Evolutionary conservation across 2,113 vertebrate genomes (phyloP), one percentile per base, ranked within the genome.

Genomic region (Camelus bactrianus): DNA sequence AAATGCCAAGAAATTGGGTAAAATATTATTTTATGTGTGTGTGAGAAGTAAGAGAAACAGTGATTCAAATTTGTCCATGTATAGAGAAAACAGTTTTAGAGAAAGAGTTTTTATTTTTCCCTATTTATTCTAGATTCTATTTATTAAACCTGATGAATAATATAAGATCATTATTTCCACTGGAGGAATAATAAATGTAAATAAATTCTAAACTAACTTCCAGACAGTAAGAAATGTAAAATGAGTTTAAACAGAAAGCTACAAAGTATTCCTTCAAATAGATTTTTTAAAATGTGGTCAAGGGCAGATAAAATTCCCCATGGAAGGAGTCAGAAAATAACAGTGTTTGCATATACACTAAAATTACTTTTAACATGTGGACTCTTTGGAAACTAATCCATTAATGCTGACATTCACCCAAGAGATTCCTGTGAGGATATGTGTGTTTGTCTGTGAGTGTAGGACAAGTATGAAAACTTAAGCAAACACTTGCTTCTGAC

Each of bases 211-310:
- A 83, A 84, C 35, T 87, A 92, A 92, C 24, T 94, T 86, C 38
- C 22, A 91, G 75, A 14, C 3, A 58, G 86, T 89, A 70, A 76
- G 1, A n/a, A 90, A 42, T 86, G 3, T 89, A 75, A 89, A 86
- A 62, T 58, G 4, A 93, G 28, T 84, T 46, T 85, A 92, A 92
- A 92, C 2, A 79, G 2, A 38, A 93, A 76, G 11, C 13, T 93
- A 76, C 86, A 93, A 92, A 46, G 79, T 91, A 50, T 7, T 20
- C n/a, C 84, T 88, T 91, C 22, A 95, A 56, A 95, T n/a, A 91
- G 15, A 58, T 50, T 95, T 10, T 32, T n/a, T 58, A 16, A 1
- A 16, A 32, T 12, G 11, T 90, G 5, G 5, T 69, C 22, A 91
- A 93, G 4, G n/a, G 11, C 26, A 95, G 10, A 72, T 28, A 3